Conservation (phyloP, 1,140 invertebrate genomes). For the Drosophila pandora region DNA sequence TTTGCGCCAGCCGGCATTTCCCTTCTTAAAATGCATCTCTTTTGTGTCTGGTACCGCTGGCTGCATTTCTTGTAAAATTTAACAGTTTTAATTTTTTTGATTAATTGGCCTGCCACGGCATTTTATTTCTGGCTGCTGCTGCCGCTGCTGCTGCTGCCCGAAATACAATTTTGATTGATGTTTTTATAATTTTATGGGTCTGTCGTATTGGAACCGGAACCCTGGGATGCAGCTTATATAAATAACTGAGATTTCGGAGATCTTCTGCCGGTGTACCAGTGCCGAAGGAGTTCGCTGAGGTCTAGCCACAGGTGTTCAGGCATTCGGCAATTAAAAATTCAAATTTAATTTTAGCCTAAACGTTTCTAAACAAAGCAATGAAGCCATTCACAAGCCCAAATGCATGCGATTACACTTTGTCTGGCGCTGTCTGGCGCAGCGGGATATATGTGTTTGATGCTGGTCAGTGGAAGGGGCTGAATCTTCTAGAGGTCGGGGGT, state of each 20-base stretch:
- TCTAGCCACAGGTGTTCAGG: slow-evolving; percentile 69
- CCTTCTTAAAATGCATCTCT: slow-evolving; percentile 30
- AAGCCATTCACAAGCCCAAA: slow-evolving; percentile 53
- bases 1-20: background rate
- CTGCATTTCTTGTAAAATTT: slow-evolving; percentile 59
- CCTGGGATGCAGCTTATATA: slow-evolving; percentile 11
- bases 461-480: slow-evolving; percentile 9
- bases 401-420: slow-evolving; percentile 45
- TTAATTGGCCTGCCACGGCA: slow-evolving; percentile 61
- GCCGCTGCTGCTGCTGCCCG: slow-evolving; percentile 9
- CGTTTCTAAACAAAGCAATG: slow-evolving; percentile 76
- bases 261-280: background rate
- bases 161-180: slow-evolving; percentile 73
- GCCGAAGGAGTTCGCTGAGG: slow-evolving; percentile 16
- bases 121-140: slow-evolving; percentile 44
- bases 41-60: background rate
- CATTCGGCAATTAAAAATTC: slow-evolving; percentile 68
- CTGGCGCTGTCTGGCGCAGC: slow-evolving; percentile 54
- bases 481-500: slow-evolving; percentile 11
- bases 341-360: slow-evolving; percentile 77
- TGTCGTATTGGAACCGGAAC: slow-evolving; percentile 3
- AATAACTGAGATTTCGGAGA: slow-evolving; percentile 20
- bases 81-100: slow-evolving; percentile 69
- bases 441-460: slow-evolving; percentile 26
- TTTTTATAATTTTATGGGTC: slow-evolving; percentile 72